phyloP scores from a whole-genome alignment of 2,113 vertebrate genomes.

The Rissa tridactyla region DNA sequence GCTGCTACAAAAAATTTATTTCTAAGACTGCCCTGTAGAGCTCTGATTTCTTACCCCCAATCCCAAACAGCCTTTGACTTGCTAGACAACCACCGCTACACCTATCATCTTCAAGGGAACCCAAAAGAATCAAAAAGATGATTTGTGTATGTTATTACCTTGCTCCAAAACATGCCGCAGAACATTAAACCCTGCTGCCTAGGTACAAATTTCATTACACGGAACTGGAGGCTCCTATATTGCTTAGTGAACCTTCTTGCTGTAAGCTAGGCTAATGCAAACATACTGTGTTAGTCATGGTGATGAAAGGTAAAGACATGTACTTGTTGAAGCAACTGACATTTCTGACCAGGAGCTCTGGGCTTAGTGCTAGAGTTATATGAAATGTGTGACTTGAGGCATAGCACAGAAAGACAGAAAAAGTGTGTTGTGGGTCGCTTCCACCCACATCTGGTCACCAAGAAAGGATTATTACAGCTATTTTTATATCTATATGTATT shows the following conservation, averaged over 20 bases:
- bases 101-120: neutral
- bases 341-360: neutral
- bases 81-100: neutral
- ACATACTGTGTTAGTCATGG: neutral
- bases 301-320: neutral
- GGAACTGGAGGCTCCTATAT: neutral
- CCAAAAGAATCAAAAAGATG: neutral
- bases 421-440: constrained; percentile 2
- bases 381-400: neutral
- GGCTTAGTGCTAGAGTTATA: neutral
- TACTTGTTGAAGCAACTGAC: neutral
- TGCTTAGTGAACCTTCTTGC: neutral
- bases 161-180: neutral
- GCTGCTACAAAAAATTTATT: neutral
- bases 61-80: neutral
- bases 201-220: neutral
- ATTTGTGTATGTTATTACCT: neutral
- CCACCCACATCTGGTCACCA: neutral
- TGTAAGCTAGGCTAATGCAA: neutral
- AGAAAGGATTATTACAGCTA: constrained; percentile 12
- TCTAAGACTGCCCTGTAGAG: neutral
- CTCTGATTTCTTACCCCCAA: neutral
- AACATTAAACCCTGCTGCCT: neutral
- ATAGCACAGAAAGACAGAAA: neutral
- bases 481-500: constrained; percentile 44